Evolutionary conservation across 2,113 vertebrate genomes (phyloP).

Genomic region (Perca schrenkii): DNA sequence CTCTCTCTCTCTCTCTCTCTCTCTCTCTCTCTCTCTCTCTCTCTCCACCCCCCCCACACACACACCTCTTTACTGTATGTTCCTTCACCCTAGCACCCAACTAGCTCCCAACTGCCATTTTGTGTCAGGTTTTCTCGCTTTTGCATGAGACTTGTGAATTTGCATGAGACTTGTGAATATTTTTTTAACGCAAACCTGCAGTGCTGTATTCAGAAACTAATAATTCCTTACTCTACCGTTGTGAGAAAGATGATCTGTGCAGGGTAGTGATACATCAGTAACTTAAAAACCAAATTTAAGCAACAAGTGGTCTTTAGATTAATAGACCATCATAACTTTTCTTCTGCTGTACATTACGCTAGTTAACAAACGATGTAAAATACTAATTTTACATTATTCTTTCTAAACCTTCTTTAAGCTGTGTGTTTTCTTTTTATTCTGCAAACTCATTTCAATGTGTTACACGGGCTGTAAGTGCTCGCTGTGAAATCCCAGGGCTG

Average conservation of each 20-base stretch:
- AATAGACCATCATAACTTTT: not conserved
- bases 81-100: too few relatives aligned
- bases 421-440: not conserved
- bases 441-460: not conserved
- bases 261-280: not conserved
- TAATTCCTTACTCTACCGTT: too few relatives aligned
- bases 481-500: slow-evolving; percentile 2
- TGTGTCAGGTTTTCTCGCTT: not conserved
- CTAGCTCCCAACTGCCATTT: not conserved
- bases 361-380: not conserved
- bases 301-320: not conserved
- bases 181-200: too few relatives aligned
- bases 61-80: not conserved
- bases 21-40: not conserved
- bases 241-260: not conserved
- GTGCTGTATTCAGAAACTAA: not conserved
- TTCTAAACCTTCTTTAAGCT: not conserved
- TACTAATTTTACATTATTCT: not conserved
- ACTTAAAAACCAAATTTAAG: not conserved
- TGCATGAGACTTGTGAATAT: not conserved
- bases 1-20: too few relatives aligned
- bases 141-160: not conserved
- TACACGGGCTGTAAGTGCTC: not conserved
- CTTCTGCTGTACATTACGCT: not conserved
- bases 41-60: not conserved